Conservation (phyloP, 2,797 vertebrate genomes). For the Clarias platycephalus region DNA sequence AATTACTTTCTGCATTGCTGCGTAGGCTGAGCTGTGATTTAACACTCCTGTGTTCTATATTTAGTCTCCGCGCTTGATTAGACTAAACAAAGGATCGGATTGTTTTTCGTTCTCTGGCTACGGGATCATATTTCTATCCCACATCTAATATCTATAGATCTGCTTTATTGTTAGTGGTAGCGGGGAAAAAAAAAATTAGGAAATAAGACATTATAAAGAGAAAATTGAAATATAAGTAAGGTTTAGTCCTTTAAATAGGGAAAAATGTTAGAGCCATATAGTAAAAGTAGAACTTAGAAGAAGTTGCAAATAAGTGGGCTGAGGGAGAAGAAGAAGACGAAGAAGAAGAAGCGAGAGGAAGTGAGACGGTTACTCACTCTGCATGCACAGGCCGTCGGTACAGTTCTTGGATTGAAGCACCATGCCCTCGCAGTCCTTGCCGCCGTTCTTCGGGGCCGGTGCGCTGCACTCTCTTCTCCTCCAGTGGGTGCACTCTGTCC, state of each 20-base stretch:
- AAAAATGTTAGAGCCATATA: too few species aligned
- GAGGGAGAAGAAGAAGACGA: neutral
- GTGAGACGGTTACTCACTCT: slow-evolving; percentile 82
- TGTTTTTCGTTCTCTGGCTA: slow-evolving; percentile 45
- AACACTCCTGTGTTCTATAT: slow-evolving; percentile 42
- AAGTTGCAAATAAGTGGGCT: neutral
- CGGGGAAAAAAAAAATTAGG: neutral
- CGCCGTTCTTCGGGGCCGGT: slow-evolving; percentile 91
- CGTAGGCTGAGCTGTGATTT: slow-evolving; percentile 48
- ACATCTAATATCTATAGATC: slow-evolving; percentile 22
- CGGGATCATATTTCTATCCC: slow-evolving; percentile 48
- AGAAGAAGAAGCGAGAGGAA: neutral
- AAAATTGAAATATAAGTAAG: neutral
- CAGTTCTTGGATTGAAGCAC: slow-evolving; percentile 98
- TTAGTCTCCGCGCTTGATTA: slow-evolving; percentile 48
- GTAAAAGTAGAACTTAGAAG: too few species aligned
- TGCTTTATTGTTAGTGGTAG: slow-evolving; percentile 4
- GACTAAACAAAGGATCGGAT: slow-evolving; percentile 24
- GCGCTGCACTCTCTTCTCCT: slow-evolving; percentile 89
- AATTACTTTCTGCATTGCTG: slow-evolving; percentile 56
- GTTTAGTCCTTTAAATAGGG: neutral
- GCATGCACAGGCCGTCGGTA: slow-evolving; percentile 97
- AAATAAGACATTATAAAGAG: slow-evolving; percentile 6
- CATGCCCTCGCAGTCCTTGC: slow-evolving; percentile 93
- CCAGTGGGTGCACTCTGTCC: slow-evolving; percentile 98